Evolutionary conservation across 1,140 invertebrate genomes (phyloP).

Genomic region (Camponotus pennsylvanicus): DNA sequence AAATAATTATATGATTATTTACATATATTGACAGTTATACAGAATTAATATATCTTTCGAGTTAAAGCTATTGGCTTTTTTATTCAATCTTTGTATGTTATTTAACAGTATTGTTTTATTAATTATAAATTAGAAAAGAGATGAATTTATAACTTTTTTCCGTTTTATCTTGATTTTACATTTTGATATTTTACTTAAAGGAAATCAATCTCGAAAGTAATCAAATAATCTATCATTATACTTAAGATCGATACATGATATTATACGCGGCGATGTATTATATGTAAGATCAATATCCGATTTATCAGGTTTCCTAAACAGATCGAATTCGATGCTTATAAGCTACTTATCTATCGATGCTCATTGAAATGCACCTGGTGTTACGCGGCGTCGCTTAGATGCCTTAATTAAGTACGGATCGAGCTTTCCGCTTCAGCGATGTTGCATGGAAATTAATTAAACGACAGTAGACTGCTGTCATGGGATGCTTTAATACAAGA

Average conservation of each 20-base stretch:
- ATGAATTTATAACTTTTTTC: not conserved
- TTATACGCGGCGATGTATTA: not conserved
- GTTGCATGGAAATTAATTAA: conserved; percentile 54
- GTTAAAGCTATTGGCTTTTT: not conserved
- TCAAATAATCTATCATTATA: not conserved
- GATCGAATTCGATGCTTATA: conserved; percentile 3
- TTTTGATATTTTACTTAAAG: not conserved
- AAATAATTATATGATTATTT: not conserved
- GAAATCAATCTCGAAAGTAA: not conserved
- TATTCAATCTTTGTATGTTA: not conserved
- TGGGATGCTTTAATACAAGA: conserved; percentile 10
- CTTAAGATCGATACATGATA: not conserved
- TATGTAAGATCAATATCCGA: not conserved
- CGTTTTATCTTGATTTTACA: not conserved
- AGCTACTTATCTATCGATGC: conserved; percentile 2
- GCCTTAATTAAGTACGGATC: conserved; percentile 62
- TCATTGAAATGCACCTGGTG: conserved; percentile 47
- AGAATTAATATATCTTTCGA: not conserved
- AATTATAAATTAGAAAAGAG: not conserved
- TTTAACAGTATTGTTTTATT: not conserved
- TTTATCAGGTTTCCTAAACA: conserved; percentile 2
- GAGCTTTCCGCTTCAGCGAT: conserved; percentile 13
- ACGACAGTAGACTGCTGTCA: conserved; percentile 9
- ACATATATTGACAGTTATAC: not conserved
- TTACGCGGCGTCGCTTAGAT: conserved; percentile 50